Base-by-base conservation (phyloP, 30 jellyfish, hydroid and myxozoan genomes). In the Aurelia aurita complex sp. Pacific region DNA sequence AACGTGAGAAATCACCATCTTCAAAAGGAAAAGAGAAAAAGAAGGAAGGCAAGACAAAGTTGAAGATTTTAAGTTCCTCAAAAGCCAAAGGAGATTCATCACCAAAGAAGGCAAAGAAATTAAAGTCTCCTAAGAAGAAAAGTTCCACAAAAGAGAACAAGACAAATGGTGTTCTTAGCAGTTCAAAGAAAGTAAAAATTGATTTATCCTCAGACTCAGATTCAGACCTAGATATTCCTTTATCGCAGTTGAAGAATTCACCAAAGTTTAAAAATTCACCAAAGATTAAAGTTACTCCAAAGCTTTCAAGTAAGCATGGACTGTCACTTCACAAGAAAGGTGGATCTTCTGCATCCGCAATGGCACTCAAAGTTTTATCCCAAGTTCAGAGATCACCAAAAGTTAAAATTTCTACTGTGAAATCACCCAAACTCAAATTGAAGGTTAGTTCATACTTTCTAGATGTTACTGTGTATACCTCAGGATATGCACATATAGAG, bases 151-250 rank as follows among this genome's bases (percentile, higher is more conserved):
- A 65, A 19, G 35, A 64, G 15, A n/a, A 11, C 10, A 79, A 79
- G 64, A 42, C 66, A 42, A 23, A 11, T 42, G 71, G 10, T 12
- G 73, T 46, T 34, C 19, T 64, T 2, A 79, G 55, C 29, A 14
- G 14, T 4, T 75, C 89, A 64, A 79, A 79, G 73, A 74, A 79
- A 65, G 23, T 71, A 11, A 79, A 43, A 51, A 74, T 85, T 16
- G 67, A 73, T 17, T 32, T 78, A 9, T n/a, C 88, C 4, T 69
- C 91, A 62, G 88, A 72, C 62, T 88, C 97, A 46, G 97, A 88
- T 68, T 88, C 97, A 51, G 97, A 88, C 40, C 57, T 80, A 32
- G 97, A 88, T 80, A 86, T 75, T 60, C 97, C 97, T 6, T 51
- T 88, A 16, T 80, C 97, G 5, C 63, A 80, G 12, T 64, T 80